phyloP scores from a whole-genome alignment of 2,113 vertebrate genomes.

The Pseudorectes ferrugineus region DNA sequence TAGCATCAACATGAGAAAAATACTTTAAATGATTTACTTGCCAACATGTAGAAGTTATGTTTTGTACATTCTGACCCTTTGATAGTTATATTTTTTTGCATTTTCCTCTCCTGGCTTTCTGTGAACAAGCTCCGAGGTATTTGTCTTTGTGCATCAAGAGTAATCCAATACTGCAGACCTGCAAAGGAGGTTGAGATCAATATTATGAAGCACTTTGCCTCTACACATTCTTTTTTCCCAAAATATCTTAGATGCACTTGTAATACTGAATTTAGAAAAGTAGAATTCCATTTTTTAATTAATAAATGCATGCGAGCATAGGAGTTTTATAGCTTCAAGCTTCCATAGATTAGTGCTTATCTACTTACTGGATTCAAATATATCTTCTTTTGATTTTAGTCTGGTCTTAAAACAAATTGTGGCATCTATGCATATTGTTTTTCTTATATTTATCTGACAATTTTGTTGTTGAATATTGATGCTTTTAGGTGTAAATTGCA shows the following conservation, averaged over 20 bases:
- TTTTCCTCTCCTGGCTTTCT: constrained; percentile 70
- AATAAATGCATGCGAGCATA: not conserved
- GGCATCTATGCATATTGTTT: constrained; percentile 81
- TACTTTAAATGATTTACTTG: constrained; percentile 78
- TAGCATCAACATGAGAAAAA: not conserved
- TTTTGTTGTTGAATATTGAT: constrained; percentile 91
- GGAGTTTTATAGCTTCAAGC: not conserved
- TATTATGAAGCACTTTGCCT: not conserved
- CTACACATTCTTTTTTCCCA: not conserved
- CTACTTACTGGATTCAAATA: constrained; percentile 72
- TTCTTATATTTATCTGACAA: constrained; percentile 73
- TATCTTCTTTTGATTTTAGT: constrained; percentile 80
- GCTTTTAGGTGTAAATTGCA: constrained; percentile 84
- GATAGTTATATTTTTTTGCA: constrained; percentile 70
- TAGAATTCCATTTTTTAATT: not conserved
- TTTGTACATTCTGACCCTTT: constrained; percentile 65
- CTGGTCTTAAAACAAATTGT: constrained; percentile 81
- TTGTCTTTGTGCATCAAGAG: constrained; percentile 73
- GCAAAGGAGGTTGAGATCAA: not conserved
- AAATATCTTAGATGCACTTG: not conserved
- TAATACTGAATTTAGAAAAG: not conserved
- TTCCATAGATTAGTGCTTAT: not conserved
- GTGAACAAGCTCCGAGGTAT: constrained; percentile 73
- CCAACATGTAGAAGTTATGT: constrained; percentile 82
- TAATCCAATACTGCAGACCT: constrained; percentile 76